Conservation (phyloP, 1,140 invertebrate species). For the Tetranychus cinnabarinus region DNA sequence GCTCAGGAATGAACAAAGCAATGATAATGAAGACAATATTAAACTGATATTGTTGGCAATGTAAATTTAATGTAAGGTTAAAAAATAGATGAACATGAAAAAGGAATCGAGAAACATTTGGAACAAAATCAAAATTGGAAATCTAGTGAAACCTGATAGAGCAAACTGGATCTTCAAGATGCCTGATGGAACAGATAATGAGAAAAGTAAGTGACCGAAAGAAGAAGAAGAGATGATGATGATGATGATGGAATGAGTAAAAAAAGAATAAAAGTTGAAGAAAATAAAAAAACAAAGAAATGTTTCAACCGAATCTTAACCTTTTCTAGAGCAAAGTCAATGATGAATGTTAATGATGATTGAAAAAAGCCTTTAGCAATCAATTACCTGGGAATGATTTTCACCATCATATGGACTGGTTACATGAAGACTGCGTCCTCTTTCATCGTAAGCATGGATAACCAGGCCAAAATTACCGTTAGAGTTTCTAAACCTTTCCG, state of each 20-base stretch:
- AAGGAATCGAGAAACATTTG: neutral
- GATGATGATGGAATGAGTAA: neutral
- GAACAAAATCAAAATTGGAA: neutral
- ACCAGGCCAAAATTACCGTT: conserved; percentile 45
- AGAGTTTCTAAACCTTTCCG: conserved; percentile 44
- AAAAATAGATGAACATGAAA: neutral
- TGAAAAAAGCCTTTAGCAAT: neutral
- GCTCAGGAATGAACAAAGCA: too few relatives aligned
- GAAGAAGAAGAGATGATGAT: neutral
- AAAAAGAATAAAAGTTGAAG: neutral
- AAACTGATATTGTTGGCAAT: too few relatives aligned
- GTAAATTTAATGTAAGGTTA: too few relatives aligned
- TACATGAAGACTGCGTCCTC: conserved; percentile 19
- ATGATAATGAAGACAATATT: too few relatives aligned
- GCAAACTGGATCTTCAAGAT: neutral
- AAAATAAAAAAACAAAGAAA: neutral
- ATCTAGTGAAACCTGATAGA: neutral
- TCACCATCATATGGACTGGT: conserved; percentile 17
- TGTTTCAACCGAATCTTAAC: neutral
- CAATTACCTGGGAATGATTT: conserved; percentile 4
- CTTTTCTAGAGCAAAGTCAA: neutral
- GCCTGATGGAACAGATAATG: neutral
- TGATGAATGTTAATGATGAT: neutral
- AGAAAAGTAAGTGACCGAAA: neutral
- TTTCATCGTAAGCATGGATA: conserved; percentile 31